Evolutionary conservation across 2,888 invertebrate species (phyloP).

Genomic region (Geotrupes spiniger): DNA sequence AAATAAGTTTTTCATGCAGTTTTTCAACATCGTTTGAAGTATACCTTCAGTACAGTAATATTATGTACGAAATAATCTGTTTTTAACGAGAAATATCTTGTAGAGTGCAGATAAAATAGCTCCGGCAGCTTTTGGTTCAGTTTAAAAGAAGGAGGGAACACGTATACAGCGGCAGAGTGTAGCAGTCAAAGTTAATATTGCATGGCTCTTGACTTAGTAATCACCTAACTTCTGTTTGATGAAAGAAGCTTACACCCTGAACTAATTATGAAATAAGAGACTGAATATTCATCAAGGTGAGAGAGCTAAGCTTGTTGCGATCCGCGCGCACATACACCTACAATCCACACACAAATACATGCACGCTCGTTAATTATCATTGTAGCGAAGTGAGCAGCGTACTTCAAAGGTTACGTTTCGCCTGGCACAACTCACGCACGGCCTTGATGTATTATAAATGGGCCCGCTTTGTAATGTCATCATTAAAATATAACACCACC

Average conservation of each 20-base stretch:
- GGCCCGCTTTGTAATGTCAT: conserved; percentile 40
- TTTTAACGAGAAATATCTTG: conserved; percentile 5
- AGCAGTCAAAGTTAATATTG: conserved; percentile 15
- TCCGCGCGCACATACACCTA: conserved; percentile 25
- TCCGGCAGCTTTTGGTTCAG: neutral
- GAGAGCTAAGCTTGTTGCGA: conserved; percentile 4
- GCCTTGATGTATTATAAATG: conserved; percentile 42
- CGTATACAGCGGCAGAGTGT: neutral
- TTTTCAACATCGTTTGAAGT: neutral
- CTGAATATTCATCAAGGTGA: conserved; percentile 5
- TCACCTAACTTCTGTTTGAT: conserved; percentile 7
- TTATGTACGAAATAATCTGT: conserved; percentile 1
- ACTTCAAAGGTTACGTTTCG: conserved; percentile 32
- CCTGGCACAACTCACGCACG: conserved; percentile 18
- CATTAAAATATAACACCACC: conserved; percentile 38
- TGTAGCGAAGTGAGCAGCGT: conserved; percentile 35
- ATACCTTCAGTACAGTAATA: neutral
- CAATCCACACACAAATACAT: conserved; percentile 23
- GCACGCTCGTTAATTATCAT: conserved; percentile 34
- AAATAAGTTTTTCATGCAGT: no score
- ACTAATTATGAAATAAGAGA: conserved; percentile 8
- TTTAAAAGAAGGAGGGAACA: neutral
- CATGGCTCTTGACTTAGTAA: conserved; percentile 13
- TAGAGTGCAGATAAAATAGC: conserved; percentile 1
- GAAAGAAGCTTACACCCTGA: conserved; percentile 7